phyloP scores from a whole-genome alignment of 1,140 invertebrate species.

The Macrosteles quadrilineatus region DNA sequence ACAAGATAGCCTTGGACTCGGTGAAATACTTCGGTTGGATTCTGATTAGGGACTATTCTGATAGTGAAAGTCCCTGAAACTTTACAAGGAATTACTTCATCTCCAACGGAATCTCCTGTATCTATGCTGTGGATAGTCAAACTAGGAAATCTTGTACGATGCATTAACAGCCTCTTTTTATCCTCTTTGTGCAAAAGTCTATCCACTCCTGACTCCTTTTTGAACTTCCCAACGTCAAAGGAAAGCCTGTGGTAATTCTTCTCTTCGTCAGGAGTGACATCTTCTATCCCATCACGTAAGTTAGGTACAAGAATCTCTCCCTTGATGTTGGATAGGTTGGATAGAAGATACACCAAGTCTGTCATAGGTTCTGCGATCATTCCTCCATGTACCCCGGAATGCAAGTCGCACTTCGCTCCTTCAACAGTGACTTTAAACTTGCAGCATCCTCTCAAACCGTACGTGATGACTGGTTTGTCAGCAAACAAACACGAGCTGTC shows the following conservation, averaged over 20 bases:
- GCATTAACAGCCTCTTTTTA: conserved; percentile 52
- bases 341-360: conserved; percentile 55
- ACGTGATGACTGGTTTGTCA: conserved; percentile 64
- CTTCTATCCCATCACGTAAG: conserved; percentile 52
- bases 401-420: conserved; percentile 60
- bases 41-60: conserved; percentile 60
- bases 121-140: conserved; percentile 64
- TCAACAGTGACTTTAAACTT: conserved; percentile 62
- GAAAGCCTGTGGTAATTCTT: conserved; percentile 59
- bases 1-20: background rate
- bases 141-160: conserved; percentile 60
- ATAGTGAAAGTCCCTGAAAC: conserved; percentile 67
- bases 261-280: conserved; percentile 58
- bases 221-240: conserved; percentile 58
- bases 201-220: conserved; percentile 15
- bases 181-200: conserved; percentile 47
- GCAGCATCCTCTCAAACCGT: conserved; percentile 63
- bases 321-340: conserved; percentile 50
- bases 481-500: background rate
- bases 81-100: conserved; percentile 64
- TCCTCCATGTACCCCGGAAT: conserved; percentile 65
- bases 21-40: background rate
- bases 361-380: conserved; percentile 57
- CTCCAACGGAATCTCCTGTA: conserved; percentile 61
- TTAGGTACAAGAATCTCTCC: conserved; percentile 55